Conservation (phyloP, 2,113 vertebrate genomes). For the Chamaea fasciata region DNA sequence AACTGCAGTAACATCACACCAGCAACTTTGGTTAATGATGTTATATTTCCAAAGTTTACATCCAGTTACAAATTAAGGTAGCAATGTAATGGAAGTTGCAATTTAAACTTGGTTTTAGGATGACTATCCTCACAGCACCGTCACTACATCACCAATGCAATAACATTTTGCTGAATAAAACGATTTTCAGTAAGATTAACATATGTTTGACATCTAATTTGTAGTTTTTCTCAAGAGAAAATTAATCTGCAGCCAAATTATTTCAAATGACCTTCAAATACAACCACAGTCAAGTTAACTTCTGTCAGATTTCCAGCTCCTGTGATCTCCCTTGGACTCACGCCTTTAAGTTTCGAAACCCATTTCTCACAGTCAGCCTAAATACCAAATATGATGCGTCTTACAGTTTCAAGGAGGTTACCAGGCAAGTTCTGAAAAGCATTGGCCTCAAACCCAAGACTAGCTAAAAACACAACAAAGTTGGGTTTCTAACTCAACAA, state of each 20-base stretch:
- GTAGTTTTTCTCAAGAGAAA: background rate
- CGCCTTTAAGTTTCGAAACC: background rate
- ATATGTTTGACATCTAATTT: background rate
- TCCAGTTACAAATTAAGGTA: background rate
- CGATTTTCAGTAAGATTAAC: background rate
- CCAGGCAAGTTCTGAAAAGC: background rate
- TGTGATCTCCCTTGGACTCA: background rate
- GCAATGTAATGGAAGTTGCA: background rate
- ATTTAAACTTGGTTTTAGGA: background rate
- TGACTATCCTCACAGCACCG: background rate
- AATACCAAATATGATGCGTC: background rate
- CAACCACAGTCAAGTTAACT: background rate
- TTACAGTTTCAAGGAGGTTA: background rate
- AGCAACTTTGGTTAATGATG: background rate
- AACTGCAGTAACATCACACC: background rate
- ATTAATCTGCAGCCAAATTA: background rate
- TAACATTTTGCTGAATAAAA: accelerated
- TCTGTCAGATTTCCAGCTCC: background rate
- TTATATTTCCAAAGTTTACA: background rate
- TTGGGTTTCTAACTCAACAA: background rate
- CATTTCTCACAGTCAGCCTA: background rate
- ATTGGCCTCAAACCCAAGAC: background rate
- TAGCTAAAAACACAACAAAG: background rate
- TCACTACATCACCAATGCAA: background rate
- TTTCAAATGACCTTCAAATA: background rate